Percentiles rank a stretch among this genome's conserved stretches.
These are phyloP conservation scores for Schizotus pectinicornis DNA, from an alignment of 2,888 invertebrate species.

Conservation along the genomic window DNA sequence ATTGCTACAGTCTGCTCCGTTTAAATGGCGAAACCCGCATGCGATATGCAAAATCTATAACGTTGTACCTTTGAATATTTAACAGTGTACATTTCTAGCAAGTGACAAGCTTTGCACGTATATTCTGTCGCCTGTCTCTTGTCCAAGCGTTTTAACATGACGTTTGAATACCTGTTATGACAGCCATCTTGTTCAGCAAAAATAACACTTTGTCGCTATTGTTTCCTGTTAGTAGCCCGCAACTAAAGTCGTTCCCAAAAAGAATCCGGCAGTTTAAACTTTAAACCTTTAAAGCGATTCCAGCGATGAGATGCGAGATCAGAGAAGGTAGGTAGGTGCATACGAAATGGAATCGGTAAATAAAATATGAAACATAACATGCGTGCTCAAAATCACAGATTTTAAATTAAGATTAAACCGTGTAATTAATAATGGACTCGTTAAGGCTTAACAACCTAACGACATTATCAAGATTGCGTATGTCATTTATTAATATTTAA, in stretches of 20 bases:
- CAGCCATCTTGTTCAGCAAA: conserved; percentile 48
- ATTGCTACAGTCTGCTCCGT: neutral
- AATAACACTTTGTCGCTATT: conserved; percentile 52
- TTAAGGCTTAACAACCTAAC: conserved; percentile 54
- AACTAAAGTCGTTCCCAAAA: too few relatives aligned
- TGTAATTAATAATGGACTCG: conserved; percentile 56
- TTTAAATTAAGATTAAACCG: conserved; percentile 55
- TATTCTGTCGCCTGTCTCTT: conserved; percentile 51
- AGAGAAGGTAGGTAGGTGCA: conserved; percentile 15
- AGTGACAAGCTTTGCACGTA: conserved; percentile 53
- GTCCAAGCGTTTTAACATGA: conserved; percentile 51
- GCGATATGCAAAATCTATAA: conserved; percentile 42
- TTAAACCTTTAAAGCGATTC: too few relatives aligned
- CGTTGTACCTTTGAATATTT: conserved; percentile 41
- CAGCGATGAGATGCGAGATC: too few relatives aligned
- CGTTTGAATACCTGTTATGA: conserved; percentile 53
- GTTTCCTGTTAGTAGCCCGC: conserved; percentile 37
- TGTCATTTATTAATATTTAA: conserved; percentile 59
- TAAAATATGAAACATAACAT: conserved; percentile 39
- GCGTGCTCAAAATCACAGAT: conserved; percentile 55
- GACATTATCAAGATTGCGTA: conserved; percentile 56
- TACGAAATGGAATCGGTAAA: conserved; percentile 25
- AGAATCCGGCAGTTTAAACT: too few relatives aligned
- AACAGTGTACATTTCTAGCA: conserved; percentile 47
- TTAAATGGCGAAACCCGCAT: conserved; percentile 13